Conservation (phyloP, 2,113 vertebrate species). For the Chitala chitala region DNA sequence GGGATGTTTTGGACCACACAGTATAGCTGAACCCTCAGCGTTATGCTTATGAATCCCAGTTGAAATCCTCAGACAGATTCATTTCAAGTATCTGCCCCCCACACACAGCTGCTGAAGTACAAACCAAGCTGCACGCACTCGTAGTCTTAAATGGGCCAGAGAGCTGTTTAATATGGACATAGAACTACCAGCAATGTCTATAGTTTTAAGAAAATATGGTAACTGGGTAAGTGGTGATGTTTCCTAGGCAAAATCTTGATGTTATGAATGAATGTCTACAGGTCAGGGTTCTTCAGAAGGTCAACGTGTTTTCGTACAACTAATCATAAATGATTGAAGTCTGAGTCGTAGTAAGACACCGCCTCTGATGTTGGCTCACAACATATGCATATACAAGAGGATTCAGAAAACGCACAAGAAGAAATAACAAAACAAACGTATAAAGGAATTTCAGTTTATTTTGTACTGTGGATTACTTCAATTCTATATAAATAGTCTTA, state of each 20-base stretch:
- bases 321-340: no score
- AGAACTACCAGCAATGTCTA: no score
- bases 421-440: background rate
- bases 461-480: background rate
- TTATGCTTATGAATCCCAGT: background rate
- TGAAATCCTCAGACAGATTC: background rate
- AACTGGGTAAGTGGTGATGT: no score
- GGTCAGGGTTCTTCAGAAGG: no score
- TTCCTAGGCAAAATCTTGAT: no score
- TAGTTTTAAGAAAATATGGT: no score
- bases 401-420: background rate
- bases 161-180: background rate
- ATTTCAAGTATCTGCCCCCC: background rate
- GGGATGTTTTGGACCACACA: background rate
- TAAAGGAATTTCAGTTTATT: background rate
- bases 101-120: background rate
- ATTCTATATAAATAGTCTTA: no score
- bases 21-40: background rate
- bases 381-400: background rate
- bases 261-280: no score
- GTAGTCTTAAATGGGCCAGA: background rate
- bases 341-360: no score
- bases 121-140: background rate
- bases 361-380: no score
- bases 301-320: no score